phyloP scores from a whole-genome alignment of 2,797 vertebrate species.

The Falco rusticolus region DNA sequence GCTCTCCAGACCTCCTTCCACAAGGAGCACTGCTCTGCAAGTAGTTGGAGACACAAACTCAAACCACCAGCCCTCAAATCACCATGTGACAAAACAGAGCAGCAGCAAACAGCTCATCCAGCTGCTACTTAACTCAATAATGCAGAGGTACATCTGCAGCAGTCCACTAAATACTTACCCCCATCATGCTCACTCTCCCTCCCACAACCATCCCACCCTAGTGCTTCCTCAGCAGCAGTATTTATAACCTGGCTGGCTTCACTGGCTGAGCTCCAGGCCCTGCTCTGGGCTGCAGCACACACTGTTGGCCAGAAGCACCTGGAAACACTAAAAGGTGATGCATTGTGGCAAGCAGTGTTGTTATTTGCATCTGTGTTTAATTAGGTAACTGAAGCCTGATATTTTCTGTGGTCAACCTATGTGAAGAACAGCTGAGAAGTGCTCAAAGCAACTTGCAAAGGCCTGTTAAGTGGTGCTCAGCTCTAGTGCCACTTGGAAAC shows the following conservation, averaged over 20 bases:
- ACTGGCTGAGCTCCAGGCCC: accelerated
- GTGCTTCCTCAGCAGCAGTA: background rate
- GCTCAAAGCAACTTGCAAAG: background rate
- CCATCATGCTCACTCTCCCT: accelerated
- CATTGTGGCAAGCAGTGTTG: background rate
- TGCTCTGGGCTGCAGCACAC: background rate
- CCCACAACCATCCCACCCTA: accelerated
- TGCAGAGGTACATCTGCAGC: background rate
- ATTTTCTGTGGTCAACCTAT: background rate
- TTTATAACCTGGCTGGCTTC: background rate
- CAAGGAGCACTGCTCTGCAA: background rate
- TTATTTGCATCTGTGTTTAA: background rate
- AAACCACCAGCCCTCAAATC: background rate
- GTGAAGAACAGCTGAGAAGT: background rate
- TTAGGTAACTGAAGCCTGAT: background rate
- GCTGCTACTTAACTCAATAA: accelerated
- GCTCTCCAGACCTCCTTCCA: background rate
- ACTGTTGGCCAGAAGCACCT: background rate
- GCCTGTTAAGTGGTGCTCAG: background rate
- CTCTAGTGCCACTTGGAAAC: background rate
- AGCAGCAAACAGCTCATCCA: background rate
- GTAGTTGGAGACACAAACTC: background rate
- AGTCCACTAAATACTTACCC: accelerated
- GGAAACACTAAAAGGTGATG: background rate
- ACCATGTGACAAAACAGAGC: accelerated